Base-by-base conservation (phyloP, 1,140 invertebrate genomes). In the Drosophila erecta region DNA sequence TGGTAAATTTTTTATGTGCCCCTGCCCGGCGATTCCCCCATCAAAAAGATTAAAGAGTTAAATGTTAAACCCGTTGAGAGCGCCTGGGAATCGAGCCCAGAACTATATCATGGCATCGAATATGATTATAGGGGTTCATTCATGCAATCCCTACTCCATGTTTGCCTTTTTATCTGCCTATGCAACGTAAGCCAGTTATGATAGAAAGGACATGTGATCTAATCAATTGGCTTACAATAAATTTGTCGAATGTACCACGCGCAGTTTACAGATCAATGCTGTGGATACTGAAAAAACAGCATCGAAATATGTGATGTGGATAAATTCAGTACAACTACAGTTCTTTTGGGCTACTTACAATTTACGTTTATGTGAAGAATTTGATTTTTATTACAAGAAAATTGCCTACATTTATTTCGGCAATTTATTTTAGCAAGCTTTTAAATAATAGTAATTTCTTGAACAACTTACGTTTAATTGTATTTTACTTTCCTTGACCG, bases 1-100 rank as follows among this genome's bases (percentile, higher is more conserved):
- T 90, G 86, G 87, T 90, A 90, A 90, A 90, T 90, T 90, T 90
- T 90, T 86, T 83, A 90, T 90, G 67, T 69, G 64, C 66, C 74
- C 62, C 56, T n/a, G 33, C 43, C 57, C 44, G 57, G 44, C 66
- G 33, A 33, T 37, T 38, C 35, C 30, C 64, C 64, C 76, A 55
- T 77, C 72, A 61, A 72, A 59, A 46, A 90, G 73, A 87, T 84
- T 90, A 87, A 87, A 87, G 80, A 79, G 80, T 89, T 84, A 90
- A 87, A 75, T 74, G 73, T 89, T 90, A 79, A 64, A 61, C 66
- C 62, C 57, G 55, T 61, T 59, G 71, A 15, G 38, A 59, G 44
- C 43, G 51, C 57, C 44, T 57, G 22, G 24, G 22, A 15, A 47
- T 43, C 33, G 58, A 54, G 62, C 47, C 76, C 51, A 70, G 73